Evolutionary conservation across 2,888 invertebrate species (phyloP), one percentile per base, ranked within the genome.

Genomic region (Agrenia bidenticulata): DNA sequence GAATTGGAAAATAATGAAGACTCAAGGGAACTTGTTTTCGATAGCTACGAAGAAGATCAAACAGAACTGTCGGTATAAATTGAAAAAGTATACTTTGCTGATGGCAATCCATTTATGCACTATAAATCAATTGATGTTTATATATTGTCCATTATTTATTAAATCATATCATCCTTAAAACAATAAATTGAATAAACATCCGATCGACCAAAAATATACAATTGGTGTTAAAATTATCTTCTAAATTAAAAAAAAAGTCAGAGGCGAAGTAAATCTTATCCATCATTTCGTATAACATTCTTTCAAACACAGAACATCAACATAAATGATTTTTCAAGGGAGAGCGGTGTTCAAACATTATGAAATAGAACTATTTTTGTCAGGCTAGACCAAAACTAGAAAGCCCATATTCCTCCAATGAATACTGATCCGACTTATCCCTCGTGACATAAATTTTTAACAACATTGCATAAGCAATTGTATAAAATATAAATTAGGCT

Each of bases 371-470:
- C 64, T 66, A 1, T 82, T 82, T 73, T 77, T 78, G n/a, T 41
- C 81, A 82, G 75, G 77, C 77, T 9, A 73, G 75, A 41, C 82
- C 82, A 15, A 61, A 69, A 50, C 71, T 82, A 27, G 76, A 77
- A 7, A 82, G 83, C 75, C 80, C 80, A 61, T 82, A 11, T 75
- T 79, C n/a, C 72, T 83, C 2, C 75, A 77, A 55, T 76, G 79
- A n/a, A 80, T 78, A 69, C 73, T 83, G 7, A 72, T 76, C 56
- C 72, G 80, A 57, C 69, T 78, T 57, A 61, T 82, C 2, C 81
- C 82, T 27, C 50, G 63, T 61, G 77, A 81, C 13, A 42, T 57
- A 57, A 19, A 13, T 55, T 9, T 15, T 49, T 15, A 49, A 49
- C 49, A 15, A 7, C 17, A 49, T n/a, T 15, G 49, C 49, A 15